Conservation (phyloP, 2,113 vertebrate species). For the Tauraco erythrolophus region DNA sequence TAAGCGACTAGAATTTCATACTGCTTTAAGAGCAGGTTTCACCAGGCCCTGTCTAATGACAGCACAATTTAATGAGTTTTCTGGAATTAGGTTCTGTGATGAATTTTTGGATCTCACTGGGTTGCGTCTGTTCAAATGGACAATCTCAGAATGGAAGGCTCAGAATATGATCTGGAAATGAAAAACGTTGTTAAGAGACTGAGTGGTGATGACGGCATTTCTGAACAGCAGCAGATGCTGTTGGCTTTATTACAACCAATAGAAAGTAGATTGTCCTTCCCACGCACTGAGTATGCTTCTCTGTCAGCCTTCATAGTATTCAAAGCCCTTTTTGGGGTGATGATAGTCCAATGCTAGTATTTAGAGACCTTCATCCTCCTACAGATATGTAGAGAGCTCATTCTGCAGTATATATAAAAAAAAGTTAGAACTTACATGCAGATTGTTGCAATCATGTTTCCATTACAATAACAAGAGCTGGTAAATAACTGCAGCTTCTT, state of each 20-base stretch:
- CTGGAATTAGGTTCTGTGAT: background rate
- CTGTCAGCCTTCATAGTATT: background rate
- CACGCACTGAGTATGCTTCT: constrained; percentile 10
- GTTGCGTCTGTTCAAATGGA: background rate
- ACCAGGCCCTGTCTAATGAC: background rate
- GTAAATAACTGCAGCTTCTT: background rate
- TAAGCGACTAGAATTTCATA: background rate
- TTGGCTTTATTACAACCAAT: constrained; percentile 40
- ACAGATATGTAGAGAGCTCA: background rate
- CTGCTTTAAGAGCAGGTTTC: background rate
- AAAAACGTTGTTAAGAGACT: constrained; percentile 1
- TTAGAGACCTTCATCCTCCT: background rate
- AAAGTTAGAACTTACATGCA: background rate
- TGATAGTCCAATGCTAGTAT: background rate
- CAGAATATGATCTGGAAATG: background rate
- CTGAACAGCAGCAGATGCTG: constrained; percentile 22
- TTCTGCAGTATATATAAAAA: background rate
- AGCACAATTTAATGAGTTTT: background rate
- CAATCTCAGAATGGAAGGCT: background rate
- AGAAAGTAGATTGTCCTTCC: constrained; percentile 30
- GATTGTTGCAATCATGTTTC: background rate
- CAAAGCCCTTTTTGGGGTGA: background rate
- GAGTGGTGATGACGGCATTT: background rate
- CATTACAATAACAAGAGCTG: background rate
- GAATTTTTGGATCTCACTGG: background rate